A percentile compares a stretch with the other conserved stretches of the same genome.
Evolutionary conservation across 1,140 invertebrate genomes (phyloP).

Genomic region (Zaprionus tsacasi): DNA sequence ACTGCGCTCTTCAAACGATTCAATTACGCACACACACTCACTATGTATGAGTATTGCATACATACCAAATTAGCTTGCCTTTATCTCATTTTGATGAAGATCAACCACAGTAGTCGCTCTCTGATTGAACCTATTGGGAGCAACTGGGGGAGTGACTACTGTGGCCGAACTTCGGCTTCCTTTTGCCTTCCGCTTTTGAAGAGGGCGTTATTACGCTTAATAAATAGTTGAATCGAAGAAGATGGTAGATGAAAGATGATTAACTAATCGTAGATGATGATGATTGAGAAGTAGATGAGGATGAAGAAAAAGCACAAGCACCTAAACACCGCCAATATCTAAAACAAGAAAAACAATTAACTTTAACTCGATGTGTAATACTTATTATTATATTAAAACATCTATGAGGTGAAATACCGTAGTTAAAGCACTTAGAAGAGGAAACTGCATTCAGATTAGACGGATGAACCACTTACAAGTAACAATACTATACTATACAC

Average conservation of each 20-base stretch:
- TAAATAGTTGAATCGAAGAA: constrained; percentile 26
- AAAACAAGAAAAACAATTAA: constrained; percentile 26
- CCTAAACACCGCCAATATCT: constrained; percentile 48
- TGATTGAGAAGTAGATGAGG: too few species aligned
- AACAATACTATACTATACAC: neutral
- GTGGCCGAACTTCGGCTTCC: constrained; percentile 21
- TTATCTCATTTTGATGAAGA: neutral
- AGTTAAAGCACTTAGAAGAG: constrained; percentile 24
- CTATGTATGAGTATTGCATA: neutral
- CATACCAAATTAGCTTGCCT: neutral
- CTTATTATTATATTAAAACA: neutral
- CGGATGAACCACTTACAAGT: neutral
- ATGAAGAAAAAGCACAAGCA: constrained; percentile 21
- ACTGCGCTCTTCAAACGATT: constrained; percentile 31
- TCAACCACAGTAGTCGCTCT: neutral
- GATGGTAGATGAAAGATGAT: neutral
- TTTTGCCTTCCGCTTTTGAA: constrained; percentile 46
- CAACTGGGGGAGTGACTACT: neutral
- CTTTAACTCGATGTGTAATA: constrained; percentile 10
- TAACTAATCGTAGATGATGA: neutral
- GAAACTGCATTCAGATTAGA: constrained; percentile 13
- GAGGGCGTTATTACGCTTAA: constrained; percentile 45
- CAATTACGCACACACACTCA: constrained; percentile 11
- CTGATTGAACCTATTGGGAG: neutral
- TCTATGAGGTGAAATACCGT: constrained; percentile 9